Conservation (phyloP, 2,797 vertebrate genomes). For the Alcedo atthis region DNA sequence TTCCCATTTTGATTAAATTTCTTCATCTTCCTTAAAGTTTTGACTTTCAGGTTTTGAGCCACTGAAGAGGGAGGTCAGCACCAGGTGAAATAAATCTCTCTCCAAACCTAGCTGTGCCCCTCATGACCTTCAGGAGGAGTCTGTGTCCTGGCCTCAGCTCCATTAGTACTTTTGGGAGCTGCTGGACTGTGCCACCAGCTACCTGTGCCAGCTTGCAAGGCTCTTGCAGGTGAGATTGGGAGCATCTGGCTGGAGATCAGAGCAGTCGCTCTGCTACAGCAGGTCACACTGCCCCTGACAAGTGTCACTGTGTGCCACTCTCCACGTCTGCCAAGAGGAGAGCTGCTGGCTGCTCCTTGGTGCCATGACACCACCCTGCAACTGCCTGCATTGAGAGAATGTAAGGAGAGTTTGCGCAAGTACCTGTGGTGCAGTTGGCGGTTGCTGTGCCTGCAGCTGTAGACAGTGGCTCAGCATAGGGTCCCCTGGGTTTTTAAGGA, state of each 20-base stretch:
- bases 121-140: fast-evolving
- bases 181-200: fast-evolving
- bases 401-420: neutral
- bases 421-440: no score
- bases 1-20: neutral
- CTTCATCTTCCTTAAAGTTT: neutral
- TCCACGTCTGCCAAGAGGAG: neutral
- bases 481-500: neutral
- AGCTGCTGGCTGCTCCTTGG: neutral
- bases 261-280: neutral
- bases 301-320: neutral
- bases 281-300: neutral
- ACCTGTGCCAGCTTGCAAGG: neutral
- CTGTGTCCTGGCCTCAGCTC: fast-evolving
- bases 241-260: neutral
- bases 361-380: fast-evolving
- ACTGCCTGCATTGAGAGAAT: neutral
- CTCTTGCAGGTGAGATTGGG: neutral
- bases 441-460: neutral
- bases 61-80: neutral
- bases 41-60: neutral
- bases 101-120: neutral
- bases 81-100: neutral
- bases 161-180: neutral
- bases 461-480: neutral